Base-by-base conservation (phyloP, 2,888 invertebrate species). In the Antitype chi region DNA sequence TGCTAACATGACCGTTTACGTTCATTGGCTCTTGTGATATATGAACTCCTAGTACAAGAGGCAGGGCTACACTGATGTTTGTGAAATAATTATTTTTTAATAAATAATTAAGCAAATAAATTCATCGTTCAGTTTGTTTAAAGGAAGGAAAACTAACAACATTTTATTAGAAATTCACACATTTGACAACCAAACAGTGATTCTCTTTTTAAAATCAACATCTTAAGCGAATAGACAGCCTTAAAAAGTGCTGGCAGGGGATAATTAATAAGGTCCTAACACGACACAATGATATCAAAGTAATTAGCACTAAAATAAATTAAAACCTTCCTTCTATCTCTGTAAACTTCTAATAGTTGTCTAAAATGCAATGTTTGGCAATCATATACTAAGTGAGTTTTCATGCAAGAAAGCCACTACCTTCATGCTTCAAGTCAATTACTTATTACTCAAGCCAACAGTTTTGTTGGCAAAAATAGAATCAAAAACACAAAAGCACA, bases 311-410 rank as follows among this genome's bases (percentile, higher is more conserved):
- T 23, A 4, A 25, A 64, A 1, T 9, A 47, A 62, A 43, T 53
- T 8, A 55, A 74, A 55, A 32, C 55, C 25, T n/a, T 47, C 0
- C 17, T 25, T 60, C 6, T n/a, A 1, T 20, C 3, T 53, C 28
- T 20, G 20, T 53, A 15, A 20, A n/a, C 2, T 57, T 28, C 17
- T 13, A 64, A 38, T 15, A 17, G 38, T 49, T 47, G 25, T 17
- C 32, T 20, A 1, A 38, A 74, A 49, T 32, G 17, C 32, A 55
- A 32, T n/a, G 20, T 59, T 38, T 8, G 7, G 8, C 2, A 5
- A 6, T 38, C 64, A 28, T 76, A n/a, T 20, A 17, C 28, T 15
- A 11, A 74, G n/a, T 47, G 32, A 32, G 17, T 75, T 63, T 32
- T 32, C 47, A 63, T 74, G 43, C 23, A 75, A 25, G 28, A 15